A percentile compares a stretch with the other conserved stretches of the same genome.
These are phyloP conservation scores for Noctilio leporinus DNA, from an alignment of 2,113 vertebrate genomes.

Conservation along the genomic window DNA sequence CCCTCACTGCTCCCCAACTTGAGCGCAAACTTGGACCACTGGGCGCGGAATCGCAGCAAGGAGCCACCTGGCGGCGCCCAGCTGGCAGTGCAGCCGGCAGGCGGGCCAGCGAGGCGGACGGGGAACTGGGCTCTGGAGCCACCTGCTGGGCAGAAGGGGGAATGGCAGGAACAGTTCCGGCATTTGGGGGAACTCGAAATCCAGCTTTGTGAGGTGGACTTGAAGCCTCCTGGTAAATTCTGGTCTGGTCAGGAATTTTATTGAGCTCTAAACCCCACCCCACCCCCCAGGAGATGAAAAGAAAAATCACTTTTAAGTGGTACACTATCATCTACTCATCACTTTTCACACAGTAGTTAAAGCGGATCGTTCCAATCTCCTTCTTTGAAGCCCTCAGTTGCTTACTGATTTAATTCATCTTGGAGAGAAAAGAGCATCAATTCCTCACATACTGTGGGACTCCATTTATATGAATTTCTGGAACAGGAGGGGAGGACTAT, in stretches of 20 bases:
- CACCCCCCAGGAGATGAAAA: background rate
- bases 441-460: background rate
- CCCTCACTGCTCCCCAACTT: background rate
- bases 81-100: accelerated
- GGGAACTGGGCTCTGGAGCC: slow-evolving; percentile 25
- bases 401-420: background rate
- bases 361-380: background rate
- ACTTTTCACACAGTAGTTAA: background rate
- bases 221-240: background rate
- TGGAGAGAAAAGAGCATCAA: background rate
- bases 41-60: accelerated
- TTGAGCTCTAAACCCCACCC: accelerated
- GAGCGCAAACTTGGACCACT: background rate
- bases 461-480: background rate
- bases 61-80: background rate
- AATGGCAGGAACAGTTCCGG: background rate
- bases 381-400: background rate
- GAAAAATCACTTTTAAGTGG: background rate
- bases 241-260: background rate
- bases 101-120: background rate
- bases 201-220: accelerated
- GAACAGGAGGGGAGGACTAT: background rate
- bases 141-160: background rate
- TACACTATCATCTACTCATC: background rate
- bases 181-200: accelerated